Conservation (phyloP, 1,140 invertebrate species). For the Drosophila sp. region DNA sequence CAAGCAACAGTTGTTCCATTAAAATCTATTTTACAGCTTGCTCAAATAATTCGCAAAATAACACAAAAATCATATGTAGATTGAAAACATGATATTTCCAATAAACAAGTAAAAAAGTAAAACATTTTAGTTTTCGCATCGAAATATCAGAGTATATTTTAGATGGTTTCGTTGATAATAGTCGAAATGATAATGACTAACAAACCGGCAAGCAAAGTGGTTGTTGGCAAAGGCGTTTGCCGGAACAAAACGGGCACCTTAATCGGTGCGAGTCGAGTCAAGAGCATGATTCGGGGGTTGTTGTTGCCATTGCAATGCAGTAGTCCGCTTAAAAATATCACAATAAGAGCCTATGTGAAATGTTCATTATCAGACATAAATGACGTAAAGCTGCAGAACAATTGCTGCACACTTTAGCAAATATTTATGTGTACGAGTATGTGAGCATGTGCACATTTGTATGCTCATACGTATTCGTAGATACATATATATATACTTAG, state of each 20-base stretch:
- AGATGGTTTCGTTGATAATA: background rate
- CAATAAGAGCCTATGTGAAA: background rate
- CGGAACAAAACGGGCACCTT: background rate
- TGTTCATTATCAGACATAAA: constrained; percentile 10
- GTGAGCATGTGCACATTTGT: background rate
- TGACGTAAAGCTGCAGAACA: background rate
- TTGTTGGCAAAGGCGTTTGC: background rate
- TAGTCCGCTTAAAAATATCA: background rate
- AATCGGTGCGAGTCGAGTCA: constrained; percentile 4
- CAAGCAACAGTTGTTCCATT: constrained; percentile 18
- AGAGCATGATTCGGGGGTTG: constrained; percentile 10
- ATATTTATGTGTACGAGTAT: too few relatives aligned
- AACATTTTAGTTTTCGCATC: background rate
- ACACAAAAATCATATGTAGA: too few relatives aligned
- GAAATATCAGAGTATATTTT: background rate
- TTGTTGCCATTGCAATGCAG: constrained; percentile 9
- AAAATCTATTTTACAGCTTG: constrained; percentile 5
- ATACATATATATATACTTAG: too few relatives aligned
- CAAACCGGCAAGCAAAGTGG: constrained; percentile 14
- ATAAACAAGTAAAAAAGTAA: constrained; percentile 3
- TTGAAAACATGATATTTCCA: constrained; percentile 1
- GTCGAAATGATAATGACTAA: constrained; percentile 6
- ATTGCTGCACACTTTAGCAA: background rate
- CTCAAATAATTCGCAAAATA: background rate
- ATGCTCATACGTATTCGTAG: too few relatives aligned